A percentile compares a stretch with the other conserved stretches of the same genome.
Conservation (phyloP, 2,113 vertebrate species). For the Mungos mungo region DNA sequence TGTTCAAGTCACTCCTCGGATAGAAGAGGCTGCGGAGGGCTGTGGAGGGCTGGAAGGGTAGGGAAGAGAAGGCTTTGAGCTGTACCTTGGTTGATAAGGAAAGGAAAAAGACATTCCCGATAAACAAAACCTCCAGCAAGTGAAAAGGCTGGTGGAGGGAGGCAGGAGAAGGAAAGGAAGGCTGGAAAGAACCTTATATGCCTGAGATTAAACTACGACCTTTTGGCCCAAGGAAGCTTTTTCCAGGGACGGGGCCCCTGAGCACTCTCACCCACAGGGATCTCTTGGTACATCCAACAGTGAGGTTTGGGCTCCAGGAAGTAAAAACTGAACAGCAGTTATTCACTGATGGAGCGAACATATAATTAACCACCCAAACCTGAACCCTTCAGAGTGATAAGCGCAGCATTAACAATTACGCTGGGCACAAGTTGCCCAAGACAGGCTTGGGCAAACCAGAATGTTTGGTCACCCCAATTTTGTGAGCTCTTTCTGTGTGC, state of each 20-base stretch:
- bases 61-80: not conserved
- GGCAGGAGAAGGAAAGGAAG: not conserved
- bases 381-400: not conserved
- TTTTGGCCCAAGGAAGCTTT: not conserved
- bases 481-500: not conserved
- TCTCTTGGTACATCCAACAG: not conserved
- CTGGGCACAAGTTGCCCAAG: not conserved
- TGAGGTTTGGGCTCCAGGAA: not conserved
- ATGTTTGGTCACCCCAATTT: not conserved
- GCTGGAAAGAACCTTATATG: not conserved
- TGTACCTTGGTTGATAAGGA: not conserved
- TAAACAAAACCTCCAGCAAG: not conserved
- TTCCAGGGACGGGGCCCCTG: no score
- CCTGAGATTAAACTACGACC: not conserved
- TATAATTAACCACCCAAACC: not conserved
- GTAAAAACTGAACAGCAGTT: not conserved
- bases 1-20: not conserved
- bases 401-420: not conserved
- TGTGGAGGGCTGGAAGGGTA: not conserved
- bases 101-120: not conserved
- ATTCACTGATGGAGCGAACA: not conserved
- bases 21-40: rapidly evolving
- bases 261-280: not conserved
- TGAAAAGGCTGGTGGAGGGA: not conserved
- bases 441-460: not conserved